These are phyloP conservation scores for Acleris emargana DNA, from an alignment of 2,888 invertebrate species.

Conservation along the genomic window DNA sequence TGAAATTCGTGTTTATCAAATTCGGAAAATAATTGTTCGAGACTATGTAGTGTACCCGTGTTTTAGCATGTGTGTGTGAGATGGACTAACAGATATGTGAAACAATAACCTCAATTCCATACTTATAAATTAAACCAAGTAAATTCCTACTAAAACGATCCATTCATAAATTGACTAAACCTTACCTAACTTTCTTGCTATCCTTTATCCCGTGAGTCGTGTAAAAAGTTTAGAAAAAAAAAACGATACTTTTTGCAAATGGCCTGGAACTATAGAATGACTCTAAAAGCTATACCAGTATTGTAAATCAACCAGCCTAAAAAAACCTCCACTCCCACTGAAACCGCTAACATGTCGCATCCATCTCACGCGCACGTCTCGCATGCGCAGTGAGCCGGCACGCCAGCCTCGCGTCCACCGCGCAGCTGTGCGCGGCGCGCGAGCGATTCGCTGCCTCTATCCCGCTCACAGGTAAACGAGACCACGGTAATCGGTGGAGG, in stretches of 20 bases:
- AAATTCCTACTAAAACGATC: too few relatives aligned
- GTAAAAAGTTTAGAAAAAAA: background rate
- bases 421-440: conserved; percentile 64
- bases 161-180: too few relatives aligned
- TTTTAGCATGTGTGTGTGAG: conserved; percentile 38
- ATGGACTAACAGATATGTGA: conserved; percentile 33
- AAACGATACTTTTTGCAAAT: too few relatives aligned
- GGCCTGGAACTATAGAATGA: too few relatives aligned
- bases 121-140: background rate
- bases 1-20: too few relatives aligned
- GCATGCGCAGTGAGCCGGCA: conserved; percentile 81
- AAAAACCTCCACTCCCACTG: background rate
- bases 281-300: too few relatives aligned
- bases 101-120: conserved; percentile 6
- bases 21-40: too few relatives aligned
- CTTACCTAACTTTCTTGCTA: too few relatives aligned
- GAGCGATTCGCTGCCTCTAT: conserved; percentile 56
- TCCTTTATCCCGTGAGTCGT: background rate
- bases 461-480: conserved; percentile 61
- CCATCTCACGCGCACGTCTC: conserved; percentile 48
- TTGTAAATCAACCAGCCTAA: background rate
- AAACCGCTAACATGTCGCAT: conserved; percentile 39
- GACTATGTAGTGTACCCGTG: too few relatives aligned
- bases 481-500: background rate
- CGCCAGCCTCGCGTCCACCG: conserved; percentile 71